phyloP scores from a whole-genome alignment of 2,797 vertebrate genomes.

The Xiphorhynchus erythropygius region DNA sequence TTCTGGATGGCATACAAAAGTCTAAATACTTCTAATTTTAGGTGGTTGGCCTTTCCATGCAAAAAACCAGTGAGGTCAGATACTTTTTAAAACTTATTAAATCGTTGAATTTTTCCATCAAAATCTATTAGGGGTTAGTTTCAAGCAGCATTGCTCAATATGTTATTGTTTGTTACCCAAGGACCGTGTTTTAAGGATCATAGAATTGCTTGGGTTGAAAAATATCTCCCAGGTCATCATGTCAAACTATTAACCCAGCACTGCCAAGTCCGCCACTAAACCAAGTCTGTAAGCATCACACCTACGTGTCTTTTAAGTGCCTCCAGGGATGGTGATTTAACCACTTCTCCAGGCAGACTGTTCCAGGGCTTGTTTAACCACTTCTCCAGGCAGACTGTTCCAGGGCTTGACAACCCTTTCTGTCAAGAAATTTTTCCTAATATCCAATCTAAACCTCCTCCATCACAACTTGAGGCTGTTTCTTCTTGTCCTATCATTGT shows the following conservation, averaged over 20 bases:
- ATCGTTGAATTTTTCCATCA: background rate
- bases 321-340: background rate
- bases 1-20: background rate
- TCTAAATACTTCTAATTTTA: background rate
- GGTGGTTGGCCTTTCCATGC: background rate
- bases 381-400: background rate
- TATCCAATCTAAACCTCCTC: background rate
- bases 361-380: background rate
- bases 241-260: background rate
- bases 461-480: background rate
- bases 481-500: background rate
- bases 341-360: too few species aligned
- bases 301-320: background rate
- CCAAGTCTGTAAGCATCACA: fast-evolving
- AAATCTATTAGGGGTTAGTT: background rate
- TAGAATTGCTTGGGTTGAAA: background rate
- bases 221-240: fast-evolving
- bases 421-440: background rate
- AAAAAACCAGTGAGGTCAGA: background rate
- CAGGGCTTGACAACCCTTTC: background rate
- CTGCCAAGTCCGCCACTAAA: background rate
- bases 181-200: background rate
- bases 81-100: background rate
- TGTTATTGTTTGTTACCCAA: background rate
- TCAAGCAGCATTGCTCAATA: background rate